Conservation (phyloP, 2,797 vertebrate species). For the Lutjanus argentimaculatus region DNA sequence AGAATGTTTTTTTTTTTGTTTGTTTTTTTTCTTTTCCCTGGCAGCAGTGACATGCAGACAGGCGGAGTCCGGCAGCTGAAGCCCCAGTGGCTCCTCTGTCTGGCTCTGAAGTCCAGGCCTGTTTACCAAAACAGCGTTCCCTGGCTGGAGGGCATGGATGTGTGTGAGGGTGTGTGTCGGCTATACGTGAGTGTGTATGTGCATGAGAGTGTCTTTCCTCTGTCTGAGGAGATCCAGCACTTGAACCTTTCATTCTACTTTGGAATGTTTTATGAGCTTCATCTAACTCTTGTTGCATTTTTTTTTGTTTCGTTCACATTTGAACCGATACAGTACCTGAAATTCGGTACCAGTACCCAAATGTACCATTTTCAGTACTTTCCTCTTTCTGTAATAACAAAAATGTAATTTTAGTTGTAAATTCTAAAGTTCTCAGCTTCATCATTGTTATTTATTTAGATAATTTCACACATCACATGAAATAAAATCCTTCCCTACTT, state of each 20-base stretch:
- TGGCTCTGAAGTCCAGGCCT: slow-evolving; percentile 43
- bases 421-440: too few species aligned
- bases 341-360: too few species aligned
- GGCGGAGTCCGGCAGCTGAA: slow-evolving; percentile 38
- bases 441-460: too few species aligned
- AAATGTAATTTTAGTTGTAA: too few species aligned
- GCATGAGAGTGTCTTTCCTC: not conserved
- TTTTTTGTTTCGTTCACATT: too few species aligned
- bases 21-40: slow-evolving; percentile 3
- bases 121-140: slow-evolving; percentile 41
- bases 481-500: too few species aligned
- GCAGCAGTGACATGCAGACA: slow-evolving; percentile 49
- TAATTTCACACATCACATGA: too few species aligned
- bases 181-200: not conserved
- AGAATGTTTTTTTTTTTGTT: not conserved
- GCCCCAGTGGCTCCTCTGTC: slow-evolving; percentile 41
- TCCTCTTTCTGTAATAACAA: too few species aligned
- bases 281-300: not conserved
- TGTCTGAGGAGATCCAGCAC: slow-evolving; percentile 9
- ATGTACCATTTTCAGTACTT: too few species aligned
- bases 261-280: slow-evolving; percentile 8
- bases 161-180: slow-evolving; percentile 27
- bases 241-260: slow-evolving; percentile 8
- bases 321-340: too few species aligned
- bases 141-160: slow-evolving; percentile 43